Conservation (phyloP, 1,140 invertebrate species). For the Pantala flavescens region DNA sequence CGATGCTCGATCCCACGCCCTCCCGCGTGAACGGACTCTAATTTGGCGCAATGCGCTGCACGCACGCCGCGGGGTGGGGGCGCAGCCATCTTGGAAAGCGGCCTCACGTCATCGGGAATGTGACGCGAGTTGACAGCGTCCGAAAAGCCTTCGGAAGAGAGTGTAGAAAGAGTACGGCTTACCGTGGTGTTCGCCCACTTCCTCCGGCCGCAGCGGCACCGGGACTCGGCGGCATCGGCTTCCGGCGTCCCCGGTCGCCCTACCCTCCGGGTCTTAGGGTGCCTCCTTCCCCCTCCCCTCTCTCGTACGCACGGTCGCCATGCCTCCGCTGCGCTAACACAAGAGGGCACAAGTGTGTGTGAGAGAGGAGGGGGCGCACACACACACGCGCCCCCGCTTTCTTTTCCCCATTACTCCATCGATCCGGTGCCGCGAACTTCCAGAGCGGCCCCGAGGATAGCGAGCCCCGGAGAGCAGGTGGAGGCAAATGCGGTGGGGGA, state of each 20-base stretch:
- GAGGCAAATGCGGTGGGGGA: no score
- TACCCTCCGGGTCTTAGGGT: neutral
- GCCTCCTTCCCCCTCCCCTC: neutral
- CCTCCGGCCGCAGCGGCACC: neutral
- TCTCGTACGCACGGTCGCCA: neutral
- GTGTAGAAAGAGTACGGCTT: neutral
- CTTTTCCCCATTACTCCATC: neutral
- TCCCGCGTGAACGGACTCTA: no score
- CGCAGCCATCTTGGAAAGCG: no score
- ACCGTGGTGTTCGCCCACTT: neutral
- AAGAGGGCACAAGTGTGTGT: neutral
- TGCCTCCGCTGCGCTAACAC: neutral
- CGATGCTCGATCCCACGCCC: no score
- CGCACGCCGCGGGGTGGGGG: no score
- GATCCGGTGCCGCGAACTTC: neutral
- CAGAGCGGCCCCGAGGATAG: no score
- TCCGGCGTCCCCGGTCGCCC: neutral
- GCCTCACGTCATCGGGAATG: no score
- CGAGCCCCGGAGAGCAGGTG: no score
- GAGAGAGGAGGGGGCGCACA: neutral
- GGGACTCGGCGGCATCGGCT: neutral
- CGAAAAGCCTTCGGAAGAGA: no score
- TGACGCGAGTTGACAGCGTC: no score
- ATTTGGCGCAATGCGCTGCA: no score
- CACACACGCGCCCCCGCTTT: neutral